These are phyloP conservation scores for Rhingia rostrata DNA, from an alignment of 2,888 invertebrate genomes.

Conservation along the genomic window DNA sequence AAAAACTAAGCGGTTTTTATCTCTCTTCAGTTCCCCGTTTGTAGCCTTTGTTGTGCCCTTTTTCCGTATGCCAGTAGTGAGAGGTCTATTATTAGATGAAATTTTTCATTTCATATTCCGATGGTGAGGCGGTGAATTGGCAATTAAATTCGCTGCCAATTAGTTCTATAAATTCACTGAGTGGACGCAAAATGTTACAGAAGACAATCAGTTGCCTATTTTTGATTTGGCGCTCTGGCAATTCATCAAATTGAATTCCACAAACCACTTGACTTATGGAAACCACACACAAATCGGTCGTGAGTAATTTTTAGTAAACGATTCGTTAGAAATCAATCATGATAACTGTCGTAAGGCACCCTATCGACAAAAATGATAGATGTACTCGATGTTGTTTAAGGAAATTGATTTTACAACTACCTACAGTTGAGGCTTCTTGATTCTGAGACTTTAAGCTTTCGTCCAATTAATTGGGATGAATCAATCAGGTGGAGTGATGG, in stretches of 20 bases:
- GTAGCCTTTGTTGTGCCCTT: neutral
- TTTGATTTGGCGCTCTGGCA: constrained; percentile 61
- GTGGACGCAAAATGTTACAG: neutral
- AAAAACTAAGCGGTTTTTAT: neutral
- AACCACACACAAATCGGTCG: neutral
- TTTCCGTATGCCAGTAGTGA: neutral
- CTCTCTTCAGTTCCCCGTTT: neutral
- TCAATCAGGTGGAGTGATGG: constrained; percentile 1
- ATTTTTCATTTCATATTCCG: neutral
- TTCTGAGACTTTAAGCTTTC: neutral
- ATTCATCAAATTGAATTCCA: constrained; percentile 57
- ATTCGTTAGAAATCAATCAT: constrained; percentile 33
- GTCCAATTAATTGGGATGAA: constrained; percentile 38
- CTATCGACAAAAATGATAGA: neutral
- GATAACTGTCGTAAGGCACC: constrained; percentile 2
- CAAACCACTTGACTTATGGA: constrained; percentile 27
- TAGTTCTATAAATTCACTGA: constrained; percentile 16
- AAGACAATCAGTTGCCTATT: constrained; percentile 24
- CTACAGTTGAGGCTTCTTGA: neutral
- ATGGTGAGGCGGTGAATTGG: constrained; percentile 15
- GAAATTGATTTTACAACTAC: constrained; percentile 24
- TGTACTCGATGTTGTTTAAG: neutral
- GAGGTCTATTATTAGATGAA: constrained; percentile 50
- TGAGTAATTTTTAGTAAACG: constrained; percentile 4
- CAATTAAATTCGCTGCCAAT: constrained; percentile 47